Percentiles rank a stretch among this genome's conserved stretches.
These are phyloP conservation scores for Papilio aristodemus DNA, from an alignment of 1,140 invertebrate genomes.

Conservation along the genomic window DNA sequence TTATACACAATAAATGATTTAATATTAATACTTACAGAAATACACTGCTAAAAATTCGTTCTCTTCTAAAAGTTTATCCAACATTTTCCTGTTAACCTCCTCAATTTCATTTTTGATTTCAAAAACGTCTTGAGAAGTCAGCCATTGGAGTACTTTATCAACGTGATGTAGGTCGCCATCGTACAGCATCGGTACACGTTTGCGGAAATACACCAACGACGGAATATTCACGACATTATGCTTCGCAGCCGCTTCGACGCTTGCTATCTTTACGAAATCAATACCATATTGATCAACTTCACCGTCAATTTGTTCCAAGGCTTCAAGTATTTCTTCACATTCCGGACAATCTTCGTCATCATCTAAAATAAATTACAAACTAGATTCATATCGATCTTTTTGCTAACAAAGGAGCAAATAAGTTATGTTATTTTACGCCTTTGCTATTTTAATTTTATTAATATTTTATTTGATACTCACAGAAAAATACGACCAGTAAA, in stretches of 20 bases:
- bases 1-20: conserved; percentile 7
- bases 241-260: conserved; percentile 89
- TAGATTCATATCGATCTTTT: background rate
- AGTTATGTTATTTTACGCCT: background rate
- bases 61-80: conserved; percentile 95
- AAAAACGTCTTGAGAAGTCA: conserved; percentile 96
- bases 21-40: conserved; percentile 88
- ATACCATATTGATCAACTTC: conserved; percentile 96
- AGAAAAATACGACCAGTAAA: conserved; percentile 95
- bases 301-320: conserved; percentile 95
- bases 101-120: conserved; percentile 98
- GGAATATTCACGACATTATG: conserved; percentile 92
- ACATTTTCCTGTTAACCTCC: conserved; percentile 96
- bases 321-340: conserved; percentile 92
- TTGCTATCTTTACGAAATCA: conserved; percentile 96
- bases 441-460: no score
- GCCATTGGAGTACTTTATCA: conserved; percentile 91
- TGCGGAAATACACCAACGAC: conserved; percentile 93
- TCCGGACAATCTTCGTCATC: conserved; percentile 95
- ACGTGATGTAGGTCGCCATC: conserved; percentile 95
- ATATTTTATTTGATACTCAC: conserved; percentile 87
- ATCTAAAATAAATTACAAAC: conserved; percentile 79
- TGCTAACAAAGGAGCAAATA: background rate
- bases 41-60: conserved; percentile 97
- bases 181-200: conserved; percentile 92